Evolutionary conservation across 2,888 invertebrate genomes (phyloP), one percentile per base, ranked within the genome.

Genomic region (Amorpha juglandis): DNA sequence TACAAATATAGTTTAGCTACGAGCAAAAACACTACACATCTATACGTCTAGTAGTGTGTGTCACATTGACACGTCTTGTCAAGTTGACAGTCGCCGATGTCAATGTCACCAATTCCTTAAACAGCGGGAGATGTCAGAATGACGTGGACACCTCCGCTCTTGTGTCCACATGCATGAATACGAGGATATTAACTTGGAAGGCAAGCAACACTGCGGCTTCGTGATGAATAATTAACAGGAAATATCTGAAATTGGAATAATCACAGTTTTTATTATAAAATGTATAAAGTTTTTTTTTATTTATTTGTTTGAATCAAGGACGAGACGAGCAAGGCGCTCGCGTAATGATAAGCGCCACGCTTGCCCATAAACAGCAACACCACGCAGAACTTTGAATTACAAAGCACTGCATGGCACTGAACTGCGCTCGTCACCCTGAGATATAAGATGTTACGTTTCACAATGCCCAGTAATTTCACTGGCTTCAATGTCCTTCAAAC

Each of bases 11-110:
- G 68, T 69, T 74, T 72, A 70, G 72, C 75, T 73, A 71, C 73
- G 73, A 73, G 69, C 67, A 70, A 71, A 65, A 74, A 58, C 27
- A 27, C 58, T 58, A 58, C 58, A 42, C 74, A 72, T 71, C 73
- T 73, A 72, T 71, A 74, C 74, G 76, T 70, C 67, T 70, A 69
- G 64, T 64, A 72, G 69, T 71, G 71, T 66, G 68, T 62, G 71
- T 68, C 73, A 69, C 58, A 63, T 35, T 55, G 48, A 45, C 70
- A 72, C 74, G 27, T 27, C 27, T 70, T 63, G 51, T 47, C 58
- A 58, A 38, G 19, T 38, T 42, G 42, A 58, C 58, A 58, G 58
- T 12, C 19, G 42, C 55, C n/a, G 7, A 42, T 58, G 58, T 58
- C 58, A 42, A 58, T 58, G 58, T 58, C 58, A 50, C 19, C 50